Base-by-base conservation (phyloP, 2,888 invertebrate genomes). In the Anticlea derivata region DNA sequence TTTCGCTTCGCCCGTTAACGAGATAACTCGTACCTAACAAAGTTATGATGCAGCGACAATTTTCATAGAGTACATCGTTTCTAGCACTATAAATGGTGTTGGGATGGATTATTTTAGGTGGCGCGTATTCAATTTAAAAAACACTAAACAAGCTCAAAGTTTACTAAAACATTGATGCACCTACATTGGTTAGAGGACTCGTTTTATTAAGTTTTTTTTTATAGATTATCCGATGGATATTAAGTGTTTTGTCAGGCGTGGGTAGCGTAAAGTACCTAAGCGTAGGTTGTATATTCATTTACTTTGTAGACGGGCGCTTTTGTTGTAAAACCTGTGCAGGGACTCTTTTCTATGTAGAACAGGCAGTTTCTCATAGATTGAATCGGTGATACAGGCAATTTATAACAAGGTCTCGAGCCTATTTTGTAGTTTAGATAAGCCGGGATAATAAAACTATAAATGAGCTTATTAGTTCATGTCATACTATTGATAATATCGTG, bases 211-310 rank as follows among this genome's bases (percentile, higher is more conserved):
- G 70, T 70, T 76, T 82, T 83, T 76, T 82, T 83, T 79, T 77
- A 77, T 72, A 75, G 75, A 79, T 80, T 77, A 78, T 82, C 74
- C 73, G 61, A 63, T 57, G 63, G 63, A 68, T 81, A 80, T 80
- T 80, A 81, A 79, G 78, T 82, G 78, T 83, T 80, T 78, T 77
- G 78, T 80, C 66, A 65, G 40, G 73, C 77, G 83, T 83, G 72
- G 83, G 82, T 60, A 38, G 75, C 64, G 78, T 74, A 78, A 75
- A 78, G 71, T 68, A n/a, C n/a, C n/a, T n/a, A 63, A 48, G 76
- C 75, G 86, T 85, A 80, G 86, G 86, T 75, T 84, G 82, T 84
- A 83, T 85, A 86, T 87, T 80, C 80, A 82, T 74, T 70, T 70
- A 75, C 69, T 73, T 75, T 75, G 75, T 73, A 63, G 70, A 67